phyloP scores from a whole-genome alignment of 2,113 vertebrate species.

The Oryzias melastigma region DNA sequence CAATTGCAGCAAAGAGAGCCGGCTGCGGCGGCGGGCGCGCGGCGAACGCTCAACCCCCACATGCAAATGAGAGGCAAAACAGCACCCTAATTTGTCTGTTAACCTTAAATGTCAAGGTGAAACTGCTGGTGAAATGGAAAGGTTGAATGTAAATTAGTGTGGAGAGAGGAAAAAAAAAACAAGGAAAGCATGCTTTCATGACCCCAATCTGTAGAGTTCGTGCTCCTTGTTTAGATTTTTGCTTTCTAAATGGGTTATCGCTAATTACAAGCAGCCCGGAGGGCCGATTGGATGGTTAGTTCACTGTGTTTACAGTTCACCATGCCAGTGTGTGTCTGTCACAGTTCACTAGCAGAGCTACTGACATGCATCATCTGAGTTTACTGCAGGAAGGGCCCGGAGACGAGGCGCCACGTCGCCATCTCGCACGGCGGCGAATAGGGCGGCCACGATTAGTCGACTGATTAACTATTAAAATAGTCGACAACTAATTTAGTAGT shows the following conservation, averaged over 20 bases:
- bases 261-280: conserved; percentile 64
- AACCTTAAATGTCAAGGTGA: conserved; percentile 74
- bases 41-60: neutral
- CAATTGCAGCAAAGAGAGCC: conserved; percentile 31
- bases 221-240: conserved; percentile 61
- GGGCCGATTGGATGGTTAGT: conserved; percentile 49
- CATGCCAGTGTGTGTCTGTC: conserved; percentile 54
- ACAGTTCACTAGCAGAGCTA: conserved; percentile 34
- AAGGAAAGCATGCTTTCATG: conserved; percentile 44
- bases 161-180: neutral
- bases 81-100: conserved; percentile 63
- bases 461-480: too few species aligned
- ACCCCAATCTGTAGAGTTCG: conserved; percentile 67
- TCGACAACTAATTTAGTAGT: too few species aligned
- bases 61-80: neutral
- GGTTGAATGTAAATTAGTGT: conserved; percentile 67
- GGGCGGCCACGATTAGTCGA: too few species aligned
- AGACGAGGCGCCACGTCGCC: neutral
- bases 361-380: conserved; percentile 46
- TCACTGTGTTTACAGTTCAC: conserved; percentile 45
- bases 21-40: conserved; percentile 10
- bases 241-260: conserved; percentile 59
- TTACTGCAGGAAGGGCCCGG: conserved; percentile 15
- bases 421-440: conserved; percentile 28
- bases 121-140: conserved; percentile 50